A percentile compares a stretch with the other conserved stretches of the same genome.
Conservation (phyloP, 2,797 vertebrate genomes). For the Lagocephalus sceleratus region DNA sequence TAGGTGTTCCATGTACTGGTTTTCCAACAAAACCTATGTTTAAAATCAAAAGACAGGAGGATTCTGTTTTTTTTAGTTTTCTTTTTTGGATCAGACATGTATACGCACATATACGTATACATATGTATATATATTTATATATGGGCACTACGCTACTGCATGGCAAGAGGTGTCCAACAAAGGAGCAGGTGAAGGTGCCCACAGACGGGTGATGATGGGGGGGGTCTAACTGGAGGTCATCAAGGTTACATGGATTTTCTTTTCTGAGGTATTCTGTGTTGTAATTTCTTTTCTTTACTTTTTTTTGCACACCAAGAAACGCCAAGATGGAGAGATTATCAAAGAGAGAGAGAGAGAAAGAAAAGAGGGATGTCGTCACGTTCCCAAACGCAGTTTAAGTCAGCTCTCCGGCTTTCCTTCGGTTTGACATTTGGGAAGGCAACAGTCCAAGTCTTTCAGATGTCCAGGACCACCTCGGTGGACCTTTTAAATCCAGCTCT, state of each 20-base stretch:
- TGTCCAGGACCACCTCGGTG: slow-evolving; percentile 40
- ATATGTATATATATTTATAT: no score
- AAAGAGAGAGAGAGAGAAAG: slow-evolving; percentile 50
- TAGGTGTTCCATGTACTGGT: slow-evolving; percentile 33
- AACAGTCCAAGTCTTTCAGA: slow-evolving; percentile 46
- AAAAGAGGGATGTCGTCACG: slow-evolving; percentile 34
- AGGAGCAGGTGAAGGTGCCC: slow-evolving; percentile 39
- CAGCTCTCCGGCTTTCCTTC: slow-evolving; percentile 27
- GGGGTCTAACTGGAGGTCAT: slow-evolving; percentile 60
- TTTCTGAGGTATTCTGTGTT: slow-evolving; percentile 82
- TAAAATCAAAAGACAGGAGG: slow-evolving; percentile 11
- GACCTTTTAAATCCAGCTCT: slow-evolving; percentile 32
- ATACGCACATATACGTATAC: no score
- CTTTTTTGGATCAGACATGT: no score
- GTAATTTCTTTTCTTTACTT: slow-evolving; percentile 62
- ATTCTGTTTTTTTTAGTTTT: background rate
- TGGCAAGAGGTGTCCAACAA: slow-evolving; percentile 9
- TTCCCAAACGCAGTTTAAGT: slow-evolving; percentile 27
- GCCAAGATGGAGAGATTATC: slow-evolving; percentile 57
- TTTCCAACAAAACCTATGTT: slow-evolving; percentile 36
- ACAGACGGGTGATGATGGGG: slow-evolving; percentile 35
- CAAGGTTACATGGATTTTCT: slow-evolving; percentile 73
- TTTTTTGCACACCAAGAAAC: slow-evolving; percentile 69
- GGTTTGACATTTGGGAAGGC: slow-evolving; percentile 41
- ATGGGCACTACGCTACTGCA: slow-evolving; percentile 28